Base-by-base conservation (phyloP, 1,140 invertebrate species). In the Parapsyche elsis region DNA sequence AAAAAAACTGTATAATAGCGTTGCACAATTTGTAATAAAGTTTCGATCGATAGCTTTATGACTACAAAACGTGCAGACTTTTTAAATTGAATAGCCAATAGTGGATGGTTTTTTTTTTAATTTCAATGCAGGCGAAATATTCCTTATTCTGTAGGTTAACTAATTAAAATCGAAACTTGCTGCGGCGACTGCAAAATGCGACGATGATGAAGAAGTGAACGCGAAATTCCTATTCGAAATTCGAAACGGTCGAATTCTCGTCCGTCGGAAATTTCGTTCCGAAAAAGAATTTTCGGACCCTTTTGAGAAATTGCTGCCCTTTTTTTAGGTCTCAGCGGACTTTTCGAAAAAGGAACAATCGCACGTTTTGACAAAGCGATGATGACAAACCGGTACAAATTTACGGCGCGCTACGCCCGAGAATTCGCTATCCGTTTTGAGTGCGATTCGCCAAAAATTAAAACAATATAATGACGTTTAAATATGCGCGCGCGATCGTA, bases 181-280 rank as follows among this genome's bases (percentile, higher is more conserved):
- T 1, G 10, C n/a, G n/a, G 71, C 71, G 71, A 23, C 24, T 21
- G 61, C 12, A 30, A 12, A 23, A 12, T 9, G 30, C 49, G 19
- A 57, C 46, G 75, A 77, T 77, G 75, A 77, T 77, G 75, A 77
- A 77, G 75, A 77, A 77, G 75, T 77, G 75, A 77, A 64, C 46
- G 46, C 75, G 75, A 64, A 67, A 77, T 77, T 77, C 75, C 75
- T 77, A 46, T 77, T 64, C 59, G 75, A 77, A 77, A 57, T 53
- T 77, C 75, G 75, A 77, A 77, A 77, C 75, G 75, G 57, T 77
- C 53, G 57, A 61, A 61, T 77, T 59, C 53, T 24, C 12, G 57
- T 5, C 75, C 75, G 53, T 59, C 59, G 16, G 71, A 77, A 77
- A 77, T 77, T 75, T 77, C 59, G 53, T 1, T n/a, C 12, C 21